These are phyloP conservation scores for Philereme transversata DNA, from an alignment of 2,888 invertebrate genomes.

Conservation along the genomic window DNA sequence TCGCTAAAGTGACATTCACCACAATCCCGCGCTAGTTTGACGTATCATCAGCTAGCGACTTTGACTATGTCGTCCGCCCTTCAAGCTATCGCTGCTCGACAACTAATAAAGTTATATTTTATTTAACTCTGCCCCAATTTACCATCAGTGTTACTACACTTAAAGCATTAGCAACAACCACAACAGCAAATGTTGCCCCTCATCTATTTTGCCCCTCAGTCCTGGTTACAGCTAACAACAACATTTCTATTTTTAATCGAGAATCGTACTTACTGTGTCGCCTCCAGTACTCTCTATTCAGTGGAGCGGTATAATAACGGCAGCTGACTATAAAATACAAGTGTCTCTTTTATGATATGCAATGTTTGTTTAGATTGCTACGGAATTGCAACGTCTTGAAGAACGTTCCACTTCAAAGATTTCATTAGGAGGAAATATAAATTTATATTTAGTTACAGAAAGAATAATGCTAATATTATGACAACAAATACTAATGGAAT, in stretches of 20 bases:
- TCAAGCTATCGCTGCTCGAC: too few relatives aligned
- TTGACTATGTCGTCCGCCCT: too few relatives aligned
- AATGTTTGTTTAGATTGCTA: slow-evolving; percentile 25
- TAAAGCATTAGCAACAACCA: too few relatives aligned
- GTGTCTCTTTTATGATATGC: slow-evolving; percentile 22
- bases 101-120: too few relatives aligned
- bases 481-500: too few relatives aligned
- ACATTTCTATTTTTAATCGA: slow-evolving; percentile 45
- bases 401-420: background rate
- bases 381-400: slow-evolving; percentile 10
- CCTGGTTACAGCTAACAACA: background rate
- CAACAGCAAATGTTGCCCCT: background rate
- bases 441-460: too few relatives aligned
- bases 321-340: slow-evolving; percentile 42
- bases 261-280: slow-evolving; percentile 45
- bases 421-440: background rate
- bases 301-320: slow-evolving; percentile 51
- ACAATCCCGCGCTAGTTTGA: too few relatives aligned
- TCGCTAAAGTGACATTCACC: too few relatives aligned
- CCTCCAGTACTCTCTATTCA: slow-evolving; percentile 48
- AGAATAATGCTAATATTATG: too few relatives aligned
- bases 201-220: background rate
- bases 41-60: too few relatives aligned
- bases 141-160: too few relatives aligned
- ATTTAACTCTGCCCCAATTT: too few relatives aligned